phyloP scores from a whole-genome alignment of 1,140 invertebrate genomes.

The Metopolophium dirhodum region DNA sequence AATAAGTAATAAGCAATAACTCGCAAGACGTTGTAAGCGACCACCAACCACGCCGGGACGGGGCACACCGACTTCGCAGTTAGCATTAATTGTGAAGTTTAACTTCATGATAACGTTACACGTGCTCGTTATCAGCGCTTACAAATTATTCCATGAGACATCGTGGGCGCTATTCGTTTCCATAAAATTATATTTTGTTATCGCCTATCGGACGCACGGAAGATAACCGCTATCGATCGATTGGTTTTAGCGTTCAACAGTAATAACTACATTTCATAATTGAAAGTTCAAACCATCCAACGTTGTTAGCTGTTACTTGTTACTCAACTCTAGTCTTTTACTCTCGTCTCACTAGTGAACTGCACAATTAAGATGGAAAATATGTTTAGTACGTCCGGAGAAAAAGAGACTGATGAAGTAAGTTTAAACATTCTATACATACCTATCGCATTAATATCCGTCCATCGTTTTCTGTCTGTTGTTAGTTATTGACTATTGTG shows the following conservation, averaged over 20 bases:
- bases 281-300: neutral
- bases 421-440: slow-evolving; percentile 25
- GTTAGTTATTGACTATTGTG: neutral
- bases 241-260: neutral
- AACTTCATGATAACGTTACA: neutral
- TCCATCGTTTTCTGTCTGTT: neutral
- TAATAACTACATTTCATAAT: neutral
- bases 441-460: neutral
- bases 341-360: neutral
- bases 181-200: neutral
- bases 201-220: neutral
- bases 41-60: neutral
- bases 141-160: neutral
- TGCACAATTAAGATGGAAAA: slow-evolving; percentile 43
- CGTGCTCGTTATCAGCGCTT: slow-evolving; percentile 19
- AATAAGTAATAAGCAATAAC: too few relatives aligned
- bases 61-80: too few relatives aligned
- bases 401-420: slow-evolving; percentile 57
- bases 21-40: neutral
- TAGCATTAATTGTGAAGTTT: neutral
- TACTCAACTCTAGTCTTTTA: slow-evolving; percentile 33
- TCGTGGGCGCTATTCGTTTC: neutral
- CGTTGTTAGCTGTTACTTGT: neutral
- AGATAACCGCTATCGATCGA: slow-evolving; percentile 22
- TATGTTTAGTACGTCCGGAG: slow-evolving; percentile 57